Percentiles rank a stretch among this genome's conserved stretches.
Evolutionary conservation across 2,113 vertebrate genomes (phyloP).

Genomic region (Anoplopoma fimbria): DNA sequence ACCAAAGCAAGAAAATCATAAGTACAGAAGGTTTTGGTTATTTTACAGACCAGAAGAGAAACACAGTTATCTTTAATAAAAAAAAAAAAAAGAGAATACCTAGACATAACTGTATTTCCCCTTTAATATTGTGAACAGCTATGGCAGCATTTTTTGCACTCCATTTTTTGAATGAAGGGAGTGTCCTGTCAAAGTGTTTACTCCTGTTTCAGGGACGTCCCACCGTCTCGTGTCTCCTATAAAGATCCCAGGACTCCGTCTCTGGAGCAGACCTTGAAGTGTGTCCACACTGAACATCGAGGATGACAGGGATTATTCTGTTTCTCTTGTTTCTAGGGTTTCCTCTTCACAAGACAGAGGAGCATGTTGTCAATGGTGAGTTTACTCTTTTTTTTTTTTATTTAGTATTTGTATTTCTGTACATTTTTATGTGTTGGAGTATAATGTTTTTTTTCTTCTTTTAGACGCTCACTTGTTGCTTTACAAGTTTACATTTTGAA

Average conservation of each 20-base stretch:
- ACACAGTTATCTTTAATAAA: neutral
- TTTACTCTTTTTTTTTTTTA: neutral
- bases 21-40: neutral
- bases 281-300: constrained; percentile 46
- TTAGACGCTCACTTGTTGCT: neutral
- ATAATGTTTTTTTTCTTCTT: neutral
- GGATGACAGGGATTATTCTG: constrained; percentile 74
- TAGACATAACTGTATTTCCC: constrained; percentile 13
- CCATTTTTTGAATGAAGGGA: constrained; percentile 68
- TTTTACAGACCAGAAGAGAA: neutral
- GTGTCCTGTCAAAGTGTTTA: constrained; percentile 58
- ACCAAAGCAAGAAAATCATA: neutral
- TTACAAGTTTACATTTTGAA: neutral
- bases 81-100: constrained; percentile 3
- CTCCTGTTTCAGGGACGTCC: constrained; percentile 64
- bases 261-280: constrained; percentile 50
- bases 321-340: constrained; percentile 71
- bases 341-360: constrained; percentile 73
- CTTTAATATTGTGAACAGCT: constrained; percentile 14
- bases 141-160: constrained; percentile 4
- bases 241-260: constrained; percentile 70
- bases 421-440: neutral
- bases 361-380: constrained; percentile 82
- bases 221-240: constrained; percentile 75
- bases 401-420: neutral